phyloP scores from a whole-genome alignment of 2,113 vertebrate species.

The Hippocampus barbouri region DNA sequence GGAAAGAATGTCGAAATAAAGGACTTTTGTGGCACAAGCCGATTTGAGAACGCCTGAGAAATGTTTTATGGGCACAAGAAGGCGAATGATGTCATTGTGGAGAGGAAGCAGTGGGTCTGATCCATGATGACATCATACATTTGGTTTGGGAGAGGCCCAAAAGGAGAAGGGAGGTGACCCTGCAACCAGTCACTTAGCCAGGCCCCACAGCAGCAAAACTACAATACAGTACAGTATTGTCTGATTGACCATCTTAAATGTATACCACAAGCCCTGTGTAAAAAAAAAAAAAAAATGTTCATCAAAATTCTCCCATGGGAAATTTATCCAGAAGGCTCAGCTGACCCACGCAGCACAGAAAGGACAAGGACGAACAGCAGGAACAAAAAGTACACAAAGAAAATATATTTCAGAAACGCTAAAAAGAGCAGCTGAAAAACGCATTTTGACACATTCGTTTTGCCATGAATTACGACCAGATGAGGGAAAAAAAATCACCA shows the following conservation, averaged over 20 bases:
- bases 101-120: not conserved
- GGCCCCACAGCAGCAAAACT: not conserved
- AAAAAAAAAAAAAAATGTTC: not conserved
- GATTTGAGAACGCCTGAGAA: not conserved
- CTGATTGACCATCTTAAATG: not conserved
- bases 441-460: not conserved
- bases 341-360: not conserved
- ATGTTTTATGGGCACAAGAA: not conserved
- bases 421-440: not conserved
- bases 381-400: not conserved
- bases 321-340: not conserved
- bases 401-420: not conserved
- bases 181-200: not conserved
- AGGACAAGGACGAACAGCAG: not conserved
- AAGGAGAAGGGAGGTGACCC: not conserved
- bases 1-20: too few relatives aligned
- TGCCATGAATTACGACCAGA: not conserved
- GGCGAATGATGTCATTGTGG: not conserved
- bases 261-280: not conserved
- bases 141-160: conserved; percentile 51
- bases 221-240: not conserved
- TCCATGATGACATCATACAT: conserved; percentile 49
- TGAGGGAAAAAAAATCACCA: not conserved
- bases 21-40: not conserved
- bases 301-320: too few relatives aligned